Percentiles rank a stretch among this genome's conserved stretches.
These are phyloP conservation scores for Momotus momota DNA, from an alignment of 2,797 vertebrate species.

Conservation along the genomic window DNA sequence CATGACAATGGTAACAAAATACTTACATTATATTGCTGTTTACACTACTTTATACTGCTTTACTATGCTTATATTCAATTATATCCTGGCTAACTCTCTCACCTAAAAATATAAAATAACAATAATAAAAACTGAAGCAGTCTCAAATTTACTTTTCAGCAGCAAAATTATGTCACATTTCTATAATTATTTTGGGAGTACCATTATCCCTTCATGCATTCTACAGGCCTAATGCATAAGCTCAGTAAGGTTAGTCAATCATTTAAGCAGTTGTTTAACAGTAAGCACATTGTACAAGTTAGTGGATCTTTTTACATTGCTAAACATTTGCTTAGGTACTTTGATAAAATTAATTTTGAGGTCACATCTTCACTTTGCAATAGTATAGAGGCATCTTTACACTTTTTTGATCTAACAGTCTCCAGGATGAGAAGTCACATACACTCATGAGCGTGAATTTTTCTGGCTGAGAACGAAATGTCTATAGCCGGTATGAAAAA, in stretches of 20 bases:
- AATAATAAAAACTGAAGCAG: neutral
- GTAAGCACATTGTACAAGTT: neutral
- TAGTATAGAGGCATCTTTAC: neutral
- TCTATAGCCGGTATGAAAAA: neutral
- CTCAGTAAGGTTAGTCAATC: neutral
- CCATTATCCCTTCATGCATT: neutral
- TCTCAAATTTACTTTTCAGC: neutral
- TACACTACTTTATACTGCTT: neutral
- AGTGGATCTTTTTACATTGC: neutral
- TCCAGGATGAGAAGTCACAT: neutral
- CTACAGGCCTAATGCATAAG: neutral
- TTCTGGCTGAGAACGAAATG: neutral
- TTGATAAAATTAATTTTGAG: neutral
- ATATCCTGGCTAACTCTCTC: neutral
- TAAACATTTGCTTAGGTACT: neutral
- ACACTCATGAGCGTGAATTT: neutral
- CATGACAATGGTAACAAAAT: neutral
- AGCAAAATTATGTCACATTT: neutral
- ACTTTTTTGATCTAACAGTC: neutral
- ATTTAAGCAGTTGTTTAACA: neutral
- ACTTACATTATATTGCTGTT: neutral
- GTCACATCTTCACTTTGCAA: neutral
- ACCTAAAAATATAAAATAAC: neutral
- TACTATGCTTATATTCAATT: neutral
- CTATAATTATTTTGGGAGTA: neutral